These are phyloP conservation scores for Allacma fusca DNA, from an alignment of 2,888 invertebrate species.

Conservation along the genomic window DNA sequence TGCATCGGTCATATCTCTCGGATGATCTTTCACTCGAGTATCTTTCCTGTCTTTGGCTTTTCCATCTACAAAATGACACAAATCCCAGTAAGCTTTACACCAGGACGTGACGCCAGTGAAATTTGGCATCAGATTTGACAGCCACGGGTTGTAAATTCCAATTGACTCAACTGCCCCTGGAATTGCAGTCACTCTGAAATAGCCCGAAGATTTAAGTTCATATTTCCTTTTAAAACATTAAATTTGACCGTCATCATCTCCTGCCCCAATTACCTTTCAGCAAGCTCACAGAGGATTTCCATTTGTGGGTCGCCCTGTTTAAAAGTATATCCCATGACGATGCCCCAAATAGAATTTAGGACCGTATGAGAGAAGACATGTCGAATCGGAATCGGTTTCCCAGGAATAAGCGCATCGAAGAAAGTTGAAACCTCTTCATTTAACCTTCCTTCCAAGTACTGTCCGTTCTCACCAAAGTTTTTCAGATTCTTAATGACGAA, in stretches of 20 bases:
- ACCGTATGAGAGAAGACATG: not conserved
- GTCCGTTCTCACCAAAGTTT: not conserved
- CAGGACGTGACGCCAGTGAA: not conserved
- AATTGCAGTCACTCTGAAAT: not conserved
- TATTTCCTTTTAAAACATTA: no score
- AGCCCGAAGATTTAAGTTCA: no score
- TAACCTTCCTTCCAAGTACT: not conserved
- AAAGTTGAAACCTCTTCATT: not conserved
- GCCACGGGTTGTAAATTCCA: not conserved
- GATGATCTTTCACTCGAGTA: not conserved
- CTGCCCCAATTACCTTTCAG: no score
- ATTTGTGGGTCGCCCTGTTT: no score
- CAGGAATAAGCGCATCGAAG: not conserved
- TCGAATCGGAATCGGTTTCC: not conserved
- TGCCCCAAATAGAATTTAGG: not conserved
- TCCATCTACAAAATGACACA: not conserved
- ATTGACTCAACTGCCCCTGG: not conserved
- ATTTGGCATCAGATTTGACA: not conserved
- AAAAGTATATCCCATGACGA: not conserved
- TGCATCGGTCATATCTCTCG: conserved; percentile 6
- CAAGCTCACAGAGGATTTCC: no score
- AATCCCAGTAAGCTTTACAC: not conserved
- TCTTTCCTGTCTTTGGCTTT: not conserved
- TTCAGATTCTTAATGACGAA: conserved; percentile 8
- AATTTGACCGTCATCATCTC: no score